phyloP scores from a whole-genome alignment of 2,888 invertebrate genomes.

The Rhamphomyia laevipes region DNA sequence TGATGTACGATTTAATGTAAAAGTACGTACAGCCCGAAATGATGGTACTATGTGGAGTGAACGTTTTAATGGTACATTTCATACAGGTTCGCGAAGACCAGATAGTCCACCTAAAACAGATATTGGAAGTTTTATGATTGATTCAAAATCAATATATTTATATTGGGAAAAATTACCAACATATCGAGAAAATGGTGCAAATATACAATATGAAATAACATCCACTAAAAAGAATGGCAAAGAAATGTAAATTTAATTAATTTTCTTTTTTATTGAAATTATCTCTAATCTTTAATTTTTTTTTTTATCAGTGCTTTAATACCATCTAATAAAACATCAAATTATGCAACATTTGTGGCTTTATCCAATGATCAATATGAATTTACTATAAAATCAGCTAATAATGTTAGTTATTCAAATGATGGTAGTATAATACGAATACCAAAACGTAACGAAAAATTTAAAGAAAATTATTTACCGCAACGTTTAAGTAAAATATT shows the following conservation, averaged over 20 bases:
- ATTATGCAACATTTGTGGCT: constrained; percentile 6
- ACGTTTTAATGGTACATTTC: constrained; percentile 46
- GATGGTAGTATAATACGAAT: constrained; percentile 48
- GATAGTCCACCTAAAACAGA: constrained; percentile 55
- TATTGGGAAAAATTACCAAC: constrained; percentile 69
- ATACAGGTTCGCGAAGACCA: constrained; percentile 46
- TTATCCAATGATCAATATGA: constrained; percentile 6
- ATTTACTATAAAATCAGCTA: constrained; percentile 48
- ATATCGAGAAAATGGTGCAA: constrained; percentile 58
- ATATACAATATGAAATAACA: constrained; percentile 58
- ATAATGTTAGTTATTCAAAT: constrained; percentile 46
- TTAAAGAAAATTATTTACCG: constrained; percentile 26
- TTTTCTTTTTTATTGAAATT: not conserved
- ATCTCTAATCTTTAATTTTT: not conserved
- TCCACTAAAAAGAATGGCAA: constrained; percentile 24
- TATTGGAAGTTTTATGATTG: constrained; percentile 62
- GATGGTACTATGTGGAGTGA: constrained; percentile 57
- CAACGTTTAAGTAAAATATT: constrained; percentile 59
- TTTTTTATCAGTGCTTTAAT: not conserved
- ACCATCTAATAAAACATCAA: constrained; percentile 3
- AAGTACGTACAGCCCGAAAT: constrained; percentile 41
- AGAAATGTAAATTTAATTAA: constrained; percentile 16
- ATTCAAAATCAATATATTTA: constrained; percentile 52
- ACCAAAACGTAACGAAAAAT: constrained; percentile 31
- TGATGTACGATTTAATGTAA: constrained; percentile 58